These are phyloP conservation scores for Orthonychiurus folsomi DNA, from an alignment of 2,888 invertebrate genomes.

Conservation along the genomic window DNA sequence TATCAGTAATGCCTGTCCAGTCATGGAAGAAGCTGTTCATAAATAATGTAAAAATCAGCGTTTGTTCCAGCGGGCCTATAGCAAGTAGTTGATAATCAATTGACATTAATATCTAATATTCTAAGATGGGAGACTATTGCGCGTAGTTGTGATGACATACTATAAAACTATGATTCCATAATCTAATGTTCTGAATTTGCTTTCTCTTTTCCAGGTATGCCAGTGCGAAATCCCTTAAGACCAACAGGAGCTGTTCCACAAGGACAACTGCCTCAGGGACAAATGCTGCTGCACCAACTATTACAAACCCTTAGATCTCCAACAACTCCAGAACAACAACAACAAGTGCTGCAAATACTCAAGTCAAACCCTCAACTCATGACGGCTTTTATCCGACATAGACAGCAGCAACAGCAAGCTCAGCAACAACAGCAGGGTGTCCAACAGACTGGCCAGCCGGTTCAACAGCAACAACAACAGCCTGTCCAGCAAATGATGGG, in stretches of 20 bases:
- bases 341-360: slow-evolving; percentile 76
- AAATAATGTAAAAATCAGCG: too few relatives aligned
- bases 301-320: slow-evolving; percentile 84
- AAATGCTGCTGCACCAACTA: slow-evolving; percentile 59
- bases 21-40: too few relatives aligned
- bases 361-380: slow-evolving; percentile 90
- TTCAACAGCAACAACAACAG: slow-evolving; percentile 44
- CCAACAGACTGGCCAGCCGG: slow-evolving; percentile 48
- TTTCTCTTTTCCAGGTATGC: slow-evolving; percentile 19
- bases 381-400: slow-evolving; percentile 87
- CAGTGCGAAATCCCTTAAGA: slow-evolving; percentile 39
- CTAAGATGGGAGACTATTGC: too few relatives aligned
- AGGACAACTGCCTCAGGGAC: slow-evolving; percentile 33
- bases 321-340: slow-evolving; percentile 82
- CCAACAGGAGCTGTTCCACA: slow-evolving; percentile 38
- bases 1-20: too few relatives aligned
- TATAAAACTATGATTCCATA: too few relatives aligned
- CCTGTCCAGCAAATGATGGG: slow-evolving; percentile 30
- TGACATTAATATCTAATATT: too few relatives aligned
- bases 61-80: too few relatives aligned
- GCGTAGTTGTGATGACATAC: too few relatives aligned
- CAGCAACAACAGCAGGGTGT: slow-evolving; percentile 37
- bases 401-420: slow-evolving; percentile 50
- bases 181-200: too few relatives aligned
- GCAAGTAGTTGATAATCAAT: too few relatives aligned